Percentiles rank a stretch among this genome's conserved stretches.
These are phyloP conservation scores for Crocallis elinguaria DNA, from an alignment of 2,888 invertebrate species.

Conservation along the genomic window DNA sequence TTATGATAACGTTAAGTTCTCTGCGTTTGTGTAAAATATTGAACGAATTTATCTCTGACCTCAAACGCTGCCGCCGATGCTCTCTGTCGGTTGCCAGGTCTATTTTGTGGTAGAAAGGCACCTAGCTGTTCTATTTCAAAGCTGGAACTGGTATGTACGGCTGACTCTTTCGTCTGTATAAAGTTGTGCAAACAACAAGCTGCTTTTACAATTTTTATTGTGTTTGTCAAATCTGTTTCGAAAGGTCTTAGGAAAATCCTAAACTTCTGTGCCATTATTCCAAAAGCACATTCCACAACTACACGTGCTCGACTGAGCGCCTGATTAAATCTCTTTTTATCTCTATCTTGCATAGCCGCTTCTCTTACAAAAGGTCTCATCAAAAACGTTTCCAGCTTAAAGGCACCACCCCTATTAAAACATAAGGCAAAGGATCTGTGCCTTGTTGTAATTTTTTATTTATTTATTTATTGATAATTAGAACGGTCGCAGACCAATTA, in stretches of 20 bases:
- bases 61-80: slow-evolving; percentile 24
- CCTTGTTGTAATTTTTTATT: too few relatives aligned
- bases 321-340: slow-evolving; percentile 31
- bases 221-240: slow-evolving; percentile 26
- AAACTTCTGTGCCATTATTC: slow-evolving; percentile 31
- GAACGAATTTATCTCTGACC: slow-evolving; percentile 29
- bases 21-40: slow-evolving; percentile 26
- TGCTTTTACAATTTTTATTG: slow-evolving; percentile 27
- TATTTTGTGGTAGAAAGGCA: slow-evolving; percentile 26
- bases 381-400: slow-evolving; percentile 1
- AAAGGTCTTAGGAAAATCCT: slow-evolving; percentile 24
- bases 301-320: slow-evolving; percentile 26
- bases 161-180: slow-evolving; percentile 27
- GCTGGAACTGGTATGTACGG: too few relatives aligned
- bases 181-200: slow-evolving; percentile 29
- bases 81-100: slow-evolving; percentile 16
- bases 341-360: slow-evolving; percentile 24
- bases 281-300: slow-evolving; percentile 31
- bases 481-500: too few relatives aligned
- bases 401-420: background rate
- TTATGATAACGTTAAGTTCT: too few relatives aligned
- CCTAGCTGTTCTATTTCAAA: too few relatives aligned
- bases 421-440: background rate
- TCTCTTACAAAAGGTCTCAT: slow-evolving; percentile 34
- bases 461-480: too few relatives aligned